Evolutionary conservation across 2,113 vertebrate species (phyloP).

Genomic region (Nematolebias whitei): DNA sequence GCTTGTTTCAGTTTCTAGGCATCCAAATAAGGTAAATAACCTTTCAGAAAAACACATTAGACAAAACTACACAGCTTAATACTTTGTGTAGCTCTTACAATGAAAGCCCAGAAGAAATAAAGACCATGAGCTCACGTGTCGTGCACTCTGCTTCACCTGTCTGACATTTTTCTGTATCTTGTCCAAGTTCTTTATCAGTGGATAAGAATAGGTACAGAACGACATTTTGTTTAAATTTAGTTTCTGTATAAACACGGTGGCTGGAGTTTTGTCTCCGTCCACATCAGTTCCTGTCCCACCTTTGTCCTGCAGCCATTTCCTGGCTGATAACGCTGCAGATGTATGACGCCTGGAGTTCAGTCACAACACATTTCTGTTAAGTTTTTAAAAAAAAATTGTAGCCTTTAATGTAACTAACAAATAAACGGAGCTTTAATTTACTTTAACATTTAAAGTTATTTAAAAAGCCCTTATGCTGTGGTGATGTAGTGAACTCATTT

Average conservation of each 20-base stretch:
- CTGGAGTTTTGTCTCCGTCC: conserved; percentile 38
- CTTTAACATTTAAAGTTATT: conserved; percentile 23
- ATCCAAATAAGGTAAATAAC: conserved; percentile 85
- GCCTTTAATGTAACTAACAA: conserved; percentile 28
- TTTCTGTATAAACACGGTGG: conserved; percentile 62
- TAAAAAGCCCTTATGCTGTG: conserved; percentile 7
- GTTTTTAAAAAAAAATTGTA: conserved; percentile 13
- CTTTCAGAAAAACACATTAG: neutral
- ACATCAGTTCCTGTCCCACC: conserved; percentile 73
- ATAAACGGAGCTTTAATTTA: conserved; percentile 10
- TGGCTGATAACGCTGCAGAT: conserved; percentile 55
- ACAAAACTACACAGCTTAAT: no score
- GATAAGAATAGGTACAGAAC: conserved; percentile 45
- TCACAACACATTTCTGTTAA: conserved; percentile 19
- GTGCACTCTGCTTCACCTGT: neutral
- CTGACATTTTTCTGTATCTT: conserved; percentile 31
- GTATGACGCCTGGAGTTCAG: conserved; percentile 35
- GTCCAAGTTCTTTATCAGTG: neutral
- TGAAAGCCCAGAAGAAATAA: neutral
- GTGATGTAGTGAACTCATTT: conserved; percentile 30
- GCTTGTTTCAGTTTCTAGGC: conserved; percentile 85
- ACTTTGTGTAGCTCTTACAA: neutral
- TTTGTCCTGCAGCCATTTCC: conserved; percentile 60
- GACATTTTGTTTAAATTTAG: conserved; percentile 65
- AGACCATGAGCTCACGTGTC: neutral